Evolutionary conservation across 2,888 invertebrate species (phyloP).

Genomic region (Mythimna vitellina): DNA sequence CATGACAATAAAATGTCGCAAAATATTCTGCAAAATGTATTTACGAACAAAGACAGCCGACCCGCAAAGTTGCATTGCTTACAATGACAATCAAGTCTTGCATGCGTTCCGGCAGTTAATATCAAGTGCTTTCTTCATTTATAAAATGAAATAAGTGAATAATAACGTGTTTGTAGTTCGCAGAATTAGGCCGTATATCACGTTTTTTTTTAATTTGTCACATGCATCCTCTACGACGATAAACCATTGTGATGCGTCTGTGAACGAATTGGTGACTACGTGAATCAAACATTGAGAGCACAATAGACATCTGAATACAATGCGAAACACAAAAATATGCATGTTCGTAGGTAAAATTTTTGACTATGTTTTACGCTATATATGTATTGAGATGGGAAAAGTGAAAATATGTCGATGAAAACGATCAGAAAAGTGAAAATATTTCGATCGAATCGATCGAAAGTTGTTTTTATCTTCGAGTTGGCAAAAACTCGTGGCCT

Average conservation of each 20-base stretch:
- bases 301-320: constrained; percentile 24
- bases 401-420: too few relatives aligned
- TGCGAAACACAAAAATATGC: constrained; percentile 9
- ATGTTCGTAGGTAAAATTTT: background rate
- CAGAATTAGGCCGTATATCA: constrained; percentile 42
- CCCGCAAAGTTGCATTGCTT: constrained; percentile 10
- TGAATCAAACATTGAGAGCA: constrained; percentile 27
- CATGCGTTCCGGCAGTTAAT: constrained; percentile 39
- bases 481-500: background rate
- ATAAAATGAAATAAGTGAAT: constrained; percentile 32
- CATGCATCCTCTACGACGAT: constrained; percentile 14
- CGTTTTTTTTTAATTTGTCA: constrained; percentile 24
- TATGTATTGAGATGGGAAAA: background rate
- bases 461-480: background rate
- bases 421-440: background rate
- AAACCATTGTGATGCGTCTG: constrained; percentile 34
- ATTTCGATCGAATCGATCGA: background rate
- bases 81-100: constrained; percentile 32
- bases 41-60: constrained; percentile 11
- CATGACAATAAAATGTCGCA: constrained; percentile 17
- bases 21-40: constrained; percentile 26
- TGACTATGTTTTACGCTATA: background rate
- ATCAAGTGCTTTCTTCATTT: constrained; percentile 33
- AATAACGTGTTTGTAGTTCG: constrained; percentile 30
- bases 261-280: constrained; percentile 16